These are phyloP conservation scores for Rhabditoides inermis DNA, from an alignment of 2,888 invertebrate species.

Conservation along the genomic window DNA sequence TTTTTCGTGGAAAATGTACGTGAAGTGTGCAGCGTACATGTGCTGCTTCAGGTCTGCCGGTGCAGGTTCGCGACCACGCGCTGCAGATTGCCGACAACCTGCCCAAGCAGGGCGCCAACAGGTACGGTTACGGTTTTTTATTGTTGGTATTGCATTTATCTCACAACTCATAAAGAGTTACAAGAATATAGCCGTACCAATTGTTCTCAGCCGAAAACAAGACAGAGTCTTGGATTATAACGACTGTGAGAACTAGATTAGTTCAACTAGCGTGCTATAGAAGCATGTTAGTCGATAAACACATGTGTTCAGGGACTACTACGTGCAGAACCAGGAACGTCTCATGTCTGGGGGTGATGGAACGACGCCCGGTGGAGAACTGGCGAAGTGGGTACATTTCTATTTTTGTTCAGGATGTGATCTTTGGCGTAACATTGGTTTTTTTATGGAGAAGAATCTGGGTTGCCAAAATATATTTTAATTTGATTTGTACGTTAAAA, in stretches of 20 bases:
- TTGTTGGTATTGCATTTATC: too few relatives aligned
- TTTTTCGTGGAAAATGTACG: too few relatives aligned
- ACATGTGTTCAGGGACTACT: conserved; percentile 18
- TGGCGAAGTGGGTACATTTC: conserved; percentile 52
- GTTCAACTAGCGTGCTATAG: too few relatives aligned
- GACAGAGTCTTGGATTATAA: too few relatives aligned
- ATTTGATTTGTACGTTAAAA: not conserved
- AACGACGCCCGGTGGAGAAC: conserved; percentile 55
- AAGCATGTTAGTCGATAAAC: not conserved
- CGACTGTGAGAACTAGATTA: too few relatives aligned
- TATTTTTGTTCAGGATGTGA: not conserved
- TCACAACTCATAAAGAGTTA: not conserved
- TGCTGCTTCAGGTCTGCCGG: conserved; percentile 57
- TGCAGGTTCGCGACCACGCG: conserved; percentile 76
- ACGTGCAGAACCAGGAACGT: conserved; percentile 36
- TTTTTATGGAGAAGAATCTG: not conserved
- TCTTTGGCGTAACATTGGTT: not conserved
- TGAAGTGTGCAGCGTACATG: too few relatives aligned
- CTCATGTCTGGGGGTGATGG: conserved; percentile 56
- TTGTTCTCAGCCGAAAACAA: too few relatives aligned
- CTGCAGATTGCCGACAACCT: conserved; percentile 80
- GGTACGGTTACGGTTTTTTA: conserved; percentile 73
- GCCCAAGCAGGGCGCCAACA: conserved; percentile 86
- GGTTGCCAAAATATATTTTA: not conserved
- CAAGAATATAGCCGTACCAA: too few relatives aligned